Base-by-base conservation (phyloP, 2,888 invertebrate species). In the Brachyptera risi region DNA sequence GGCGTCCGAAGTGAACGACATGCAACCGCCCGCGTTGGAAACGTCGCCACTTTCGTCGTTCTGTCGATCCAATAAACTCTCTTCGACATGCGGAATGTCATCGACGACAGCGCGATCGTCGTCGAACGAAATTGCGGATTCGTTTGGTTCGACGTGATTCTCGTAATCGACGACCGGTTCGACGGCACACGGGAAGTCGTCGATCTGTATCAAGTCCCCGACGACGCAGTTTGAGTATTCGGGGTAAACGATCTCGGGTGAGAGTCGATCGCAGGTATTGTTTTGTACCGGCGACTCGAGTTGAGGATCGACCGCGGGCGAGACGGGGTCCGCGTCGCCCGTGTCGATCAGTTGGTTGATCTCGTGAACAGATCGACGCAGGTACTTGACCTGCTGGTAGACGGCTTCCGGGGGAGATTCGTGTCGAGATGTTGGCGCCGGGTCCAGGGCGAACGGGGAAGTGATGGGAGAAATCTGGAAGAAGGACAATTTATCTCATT, bases 301-400 rank as follows among this genome's bases (percentile, higher is more conserved):
- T n/a, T n/a, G n/a, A n/a, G n/a, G n/a, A n/a, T n/a, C n/a, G n/a
- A n/a, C n/a, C n/a, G n/a, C n/a, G n/a, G 3, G 4, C 17, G 42
- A 21, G 17, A 42, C 19, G 19, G 9, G 42, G 7, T 42, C 42
- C 5, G 17, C 42, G 17, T n/a, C n/a, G n/a, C n/a, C n/a, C 31
- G 31, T 31, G 31, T 73, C 73, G 4, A 83, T 67, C 59, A 83
- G 67, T 21, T 80, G 84, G 70, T 90, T 90, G 0, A 89, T 87
- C 74, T 89, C 88, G 47, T 87, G 84, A 40, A 89, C 84, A 21
- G 87, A 87, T 67, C 85, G 80, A 40, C 84, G 79, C 67, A 88
- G 87, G 71, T 87, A 85, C 68, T 88, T 88, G 0, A 90, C 88
- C 78, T 89, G 83, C 67, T 87, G 87, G 69, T 90, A 90, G 0